Base-by-base conservation (phyloP, 2,797 vertebrate genomes). In the Macrochelys suwanniensis region DNA sequence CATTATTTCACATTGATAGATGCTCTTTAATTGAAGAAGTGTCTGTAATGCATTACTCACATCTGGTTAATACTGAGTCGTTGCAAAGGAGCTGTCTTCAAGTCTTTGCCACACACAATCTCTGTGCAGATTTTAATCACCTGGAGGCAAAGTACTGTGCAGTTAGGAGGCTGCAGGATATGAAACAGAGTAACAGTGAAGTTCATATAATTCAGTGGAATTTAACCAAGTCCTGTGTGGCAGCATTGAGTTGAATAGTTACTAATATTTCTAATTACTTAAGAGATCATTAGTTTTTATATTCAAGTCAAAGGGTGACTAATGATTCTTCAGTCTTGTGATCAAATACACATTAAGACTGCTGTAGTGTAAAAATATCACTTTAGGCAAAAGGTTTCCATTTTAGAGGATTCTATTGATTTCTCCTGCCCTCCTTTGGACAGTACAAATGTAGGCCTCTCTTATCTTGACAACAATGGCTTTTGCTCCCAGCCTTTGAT, bases 21-120 rank as follows among this genome's bases (percentile, higher is more conserved):
- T 56, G 61, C 13, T 74, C n/a, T 77, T 49, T 77, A 17, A 19
- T 25, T 51, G 33, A 76, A 57, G 77, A 61, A 54, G 21, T 0
- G 3, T 49, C 78, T 6, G 1, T 0, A 1, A 0, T 0, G 31
- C 16, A 12, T 83, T 57, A 71, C 26, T 68, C 2, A n/a, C 33
- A 23, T 10, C 61, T 42, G 49, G 23, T 51, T 82, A 11, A 26
- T 50, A 11, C 2, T 7, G 33, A 37, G 61, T 85, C 78, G 10
- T 21, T 82, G 57, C 11, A 19, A 42, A 53, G 37, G 1, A 65
- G 17, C 5, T 33, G 33, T 31, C 56, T 89, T 45, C 50, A 51
- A n/a, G 15, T 13, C 12, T 80, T n/a, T 17, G 8, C 4, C 45
- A 25, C 7, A n/a, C 2, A 17, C 13, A 68, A 80, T 37, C 23